Base-by-base conservation (phyloP, 2,888 invertebrate species). In the Eilema caniola region DNA sequence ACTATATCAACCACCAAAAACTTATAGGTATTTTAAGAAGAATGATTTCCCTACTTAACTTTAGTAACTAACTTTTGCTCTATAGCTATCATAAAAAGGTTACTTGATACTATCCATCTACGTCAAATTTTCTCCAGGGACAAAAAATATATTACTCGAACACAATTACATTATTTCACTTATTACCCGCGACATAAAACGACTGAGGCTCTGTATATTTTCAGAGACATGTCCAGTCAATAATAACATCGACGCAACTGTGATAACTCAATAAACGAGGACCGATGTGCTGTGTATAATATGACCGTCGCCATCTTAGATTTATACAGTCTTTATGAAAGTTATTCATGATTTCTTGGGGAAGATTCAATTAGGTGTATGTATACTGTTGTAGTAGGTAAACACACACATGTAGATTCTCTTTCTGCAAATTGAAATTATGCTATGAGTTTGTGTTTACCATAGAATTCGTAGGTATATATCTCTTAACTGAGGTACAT, bases 231-330 rank as follows among this genome's bases (percentile, higher is more conserved):
- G 61, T 71, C 69, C 77, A 78, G 82, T 83, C 77, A 75, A 83
- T 76, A 81, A 59, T 59, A 60, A 60, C 60, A 57, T 62, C 59
- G 76, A 53, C 80, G 78, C 73, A 79, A 85, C 85, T 85, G 74
- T 72, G 80, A 81, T 88, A 89, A 90, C 88, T 89, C 86, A 87
- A 89, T 89, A 88, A 87, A 80, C 77, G 66, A 77, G 67, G 68
- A 73, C 67, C 62, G 53, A 76, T 79, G 73, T 76, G 77, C 74
- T 83, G 70, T 74, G 70, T 73, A 73, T 73, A 79, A 82, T 85
- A 85, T 83, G 83, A 78, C 73, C 78, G 77, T 80, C 75, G 86
- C 83, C 83, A 85, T 85, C 80, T 86, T 83, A 79, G 73, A 84
- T 70, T 69, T 67, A 67, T 69, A 61, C 61, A 47, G 60, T 73